Evolutionary conservation across 1,140 invertebrate species (phyloP).

Genomic region (Cydia fagiglandana): DNA sequence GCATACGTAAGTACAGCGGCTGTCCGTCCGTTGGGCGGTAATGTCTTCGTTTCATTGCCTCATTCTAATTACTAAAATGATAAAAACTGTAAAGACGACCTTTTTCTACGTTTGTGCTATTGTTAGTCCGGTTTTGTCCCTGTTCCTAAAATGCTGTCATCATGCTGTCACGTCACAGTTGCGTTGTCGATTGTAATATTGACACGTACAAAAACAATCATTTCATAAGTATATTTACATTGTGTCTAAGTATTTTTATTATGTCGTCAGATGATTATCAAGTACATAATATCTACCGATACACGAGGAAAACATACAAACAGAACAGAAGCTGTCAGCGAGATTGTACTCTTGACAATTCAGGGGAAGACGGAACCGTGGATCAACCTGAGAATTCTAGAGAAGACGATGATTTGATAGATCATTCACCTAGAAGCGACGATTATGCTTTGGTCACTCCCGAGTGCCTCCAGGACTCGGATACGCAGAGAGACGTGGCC

Average conservation of each 20-base stretch:
- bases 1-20: too few species aligned
- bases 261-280: slow-evolving; percentile 48
- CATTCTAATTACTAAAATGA: too few species aligned
- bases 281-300: slow-evolving; percentile 48
- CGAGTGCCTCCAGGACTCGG: slow-evolving; percentile 61
- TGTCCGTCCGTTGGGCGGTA: too few species aligned
- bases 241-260: neutral
- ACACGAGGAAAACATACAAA: slow-evolving; percentile 48
- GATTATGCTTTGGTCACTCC: slow-evolving; percentile 39
- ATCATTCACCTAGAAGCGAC: slow-evolving; percentile 49
- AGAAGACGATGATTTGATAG: slow-evolving; percentile 35
- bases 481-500: slow-evolving; percentile 59
- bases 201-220: slow-evolving; percentile 23
- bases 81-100: too few species aligned
- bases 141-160: too few species aligned
- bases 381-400: slow-evolving; percentile 10
- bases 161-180: neutral
- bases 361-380: neutral
- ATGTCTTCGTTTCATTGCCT: too few species aligned
- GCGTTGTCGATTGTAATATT: neutral
- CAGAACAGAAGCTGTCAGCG: slow-evolving; percentile 36
- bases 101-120: too few species aligned
- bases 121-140: too few species aligned
- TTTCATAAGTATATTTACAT: slow-evolving; percentile 24
- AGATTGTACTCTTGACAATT: slow-evolving; percentile 19